Conservation (phyloP, 2,113 vertebrate species). For the Centropristis striata region DNA sequence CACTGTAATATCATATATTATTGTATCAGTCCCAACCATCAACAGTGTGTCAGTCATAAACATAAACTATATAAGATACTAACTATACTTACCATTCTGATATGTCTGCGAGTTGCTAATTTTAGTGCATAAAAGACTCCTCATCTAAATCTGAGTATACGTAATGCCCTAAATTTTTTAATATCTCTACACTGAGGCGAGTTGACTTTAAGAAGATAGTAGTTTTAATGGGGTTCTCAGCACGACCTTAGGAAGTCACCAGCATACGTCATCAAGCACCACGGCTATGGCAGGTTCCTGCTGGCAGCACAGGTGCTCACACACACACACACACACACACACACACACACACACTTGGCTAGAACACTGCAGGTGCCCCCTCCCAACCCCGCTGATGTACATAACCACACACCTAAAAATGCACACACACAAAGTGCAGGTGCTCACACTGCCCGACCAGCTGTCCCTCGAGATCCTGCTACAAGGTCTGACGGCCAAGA, state of each 20-base stretch:
- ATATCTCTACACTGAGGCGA: neutral
- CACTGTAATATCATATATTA: no score
- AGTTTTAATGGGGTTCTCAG: conserved; percentile 55
- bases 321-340: conserved; percentile 44
- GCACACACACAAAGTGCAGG: conserved; percentile 55
- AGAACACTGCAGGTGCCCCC: conserved; percentile 46
- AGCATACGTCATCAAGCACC: conserved; percentile 59
- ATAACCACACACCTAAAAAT: conserved; percentile 37
- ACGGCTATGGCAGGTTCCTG: conserved; percentile 59
- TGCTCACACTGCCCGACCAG: conserved; percentile 73
- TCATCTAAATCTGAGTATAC: neutral
- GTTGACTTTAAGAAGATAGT: conserved; percentile 46
- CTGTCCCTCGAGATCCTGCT: conserved; percentile 69
- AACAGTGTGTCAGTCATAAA: no score
- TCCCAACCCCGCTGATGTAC: conserved; percentile 43
- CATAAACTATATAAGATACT: no score
- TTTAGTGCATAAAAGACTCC: no score
- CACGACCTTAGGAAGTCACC: conserved; percentile 66
- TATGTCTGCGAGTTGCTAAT: no score
- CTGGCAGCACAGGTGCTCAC: conserved; percentile 78
- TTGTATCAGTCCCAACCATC: no score
- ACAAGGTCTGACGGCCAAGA: conserved; percentile 63
- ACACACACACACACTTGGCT: conserved; percentile 34
- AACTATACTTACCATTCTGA: no score
- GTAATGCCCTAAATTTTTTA: conserved; percentile 11